Evolutionary conservation across 2,888 invertebrate species (phyloP).

Genomic region (Drosophila nr. fundita): DNA sequence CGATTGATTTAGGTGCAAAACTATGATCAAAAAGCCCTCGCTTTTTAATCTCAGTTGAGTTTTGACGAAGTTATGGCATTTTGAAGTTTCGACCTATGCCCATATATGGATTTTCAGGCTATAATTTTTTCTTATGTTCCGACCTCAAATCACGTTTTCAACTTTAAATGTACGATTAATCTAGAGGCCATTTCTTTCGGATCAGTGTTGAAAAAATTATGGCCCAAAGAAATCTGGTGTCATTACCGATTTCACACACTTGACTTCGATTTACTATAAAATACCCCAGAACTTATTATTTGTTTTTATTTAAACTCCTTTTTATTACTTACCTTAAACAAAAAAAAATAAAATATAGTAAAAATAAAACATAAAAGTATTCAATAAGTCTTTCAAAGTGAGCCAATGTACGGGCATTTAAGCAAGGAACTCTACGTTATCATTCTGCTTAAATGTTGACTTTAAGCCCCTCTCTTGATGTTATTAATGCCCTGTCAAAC

Average conservation of each 20-base stretch:
- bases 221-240: background rate
- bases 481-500: slow-evolving; percentile 25
- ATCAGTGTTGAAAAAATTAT: background rate
- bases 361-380: background rate
- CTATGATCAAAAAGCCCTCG: no score
- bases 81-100: background rate
- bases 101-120: background rate
- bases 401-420: background rate
- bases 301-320: background rate
- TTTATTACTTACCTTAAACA: background rate
- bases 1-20: no score
- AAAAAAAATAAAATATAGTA: background rate
- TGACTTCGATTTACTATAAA: background rate
- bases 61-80: background rate
- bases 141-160: background rate
- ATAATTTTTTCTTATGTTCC: background rate
- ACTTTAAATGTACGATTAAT: background rate
- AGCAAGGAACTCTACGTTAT: background rate
- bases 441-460: slow-evolving; percentile 18
- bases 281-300: background rate
- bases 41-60: no score
- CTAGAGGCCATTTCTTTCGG: background rate
- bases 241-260: background rate
- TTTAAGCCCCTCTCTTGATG: slow-evolving; percentile 13
- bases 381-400: background rate